Evolutionary conservation across 2,113 vertebrate species (phyloP).

Genomic region (Gopherus evgoodei): DNA sequence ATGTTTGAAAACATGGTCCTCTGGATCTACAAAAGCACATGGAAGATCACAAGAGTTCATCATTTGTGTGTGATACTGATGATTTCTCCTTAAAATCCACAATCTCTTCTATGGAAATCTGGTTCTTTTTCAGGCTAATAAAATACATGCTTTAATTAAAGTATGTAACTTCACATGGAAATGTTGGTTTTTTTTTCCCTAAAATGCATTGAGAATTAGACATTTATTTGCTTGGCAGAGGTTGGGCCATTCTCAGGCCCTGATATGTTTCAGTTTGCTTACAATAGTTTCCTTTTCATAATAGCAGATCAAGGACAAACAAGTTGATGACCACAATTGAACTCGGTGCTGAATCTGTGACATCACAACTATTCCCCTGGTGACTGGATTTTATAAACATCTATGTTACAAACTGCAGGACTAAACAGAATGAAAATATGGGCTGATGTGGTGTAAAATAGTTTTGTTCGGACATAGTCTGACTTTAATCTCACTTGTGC

Average conservation of each 20-base stretch:
- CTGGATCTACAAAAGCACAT: neutral
- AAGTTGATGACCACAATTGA: neutral
- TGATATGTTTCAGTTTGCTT: neutral
- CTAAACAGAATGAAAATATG: neutral
- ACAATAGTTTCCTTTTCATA: neutral
- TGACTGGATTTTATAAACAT: neutral
- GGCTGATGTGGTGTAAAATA: neutral
- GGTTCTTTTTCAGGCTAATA: neutral
- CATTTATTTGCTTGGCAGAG: neutral
- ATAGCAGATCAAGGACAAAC: neutral
- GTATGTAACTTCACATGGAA: neutral
- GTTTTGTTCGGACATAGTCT: neutral
- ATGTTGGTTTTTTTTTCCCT: neutral
- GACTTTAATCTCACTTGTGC: neutral
- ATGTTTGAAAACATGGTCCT: neutral
- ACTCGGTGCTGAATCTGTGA: neutral
- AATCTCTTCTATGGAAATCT: neutral
- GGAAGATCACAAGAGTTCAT: neutral
- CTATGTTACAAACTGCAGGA: neutral
- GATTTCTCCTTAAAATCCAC: neutral
- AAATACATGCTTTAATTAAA: neutral
- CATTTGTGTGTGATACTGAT: too few relatives aligned
- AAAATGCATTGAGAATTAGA: neutral
- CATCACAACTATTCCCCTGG: neutral
- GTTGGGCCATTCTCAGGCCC: neutral